Percentiles rank a stretch among this genome's conserved stretches.
Conservation (phyloP, 2,113 vertebrate genomes). For the Pseudopodoces humilis region DNA sequence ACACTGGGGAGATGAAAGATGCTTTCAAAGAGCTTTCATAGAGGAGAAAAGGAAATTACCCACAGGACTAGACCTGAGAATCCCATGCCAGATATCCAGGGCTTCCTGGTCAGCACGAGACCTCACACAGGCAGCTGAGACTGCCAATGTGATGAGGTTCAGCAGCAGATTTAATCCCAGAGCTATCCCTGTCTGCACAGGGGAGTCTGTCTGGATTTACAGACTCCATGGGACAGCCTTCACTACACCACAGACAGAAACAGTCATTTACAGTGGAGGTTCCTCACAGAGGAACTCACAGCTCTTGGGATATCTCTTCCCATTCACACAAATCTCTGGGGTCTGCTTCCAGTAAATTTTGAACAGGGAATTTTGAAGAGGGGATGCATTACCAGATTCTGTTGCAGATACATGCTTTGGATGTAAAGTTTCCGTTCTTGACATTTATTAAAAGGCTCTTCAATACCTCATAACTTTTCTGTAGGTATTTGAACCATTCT, state of each 20-base stretch:
- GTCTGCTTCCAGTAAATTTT: background rate
- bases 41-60: background rate
- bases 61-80: background rate
- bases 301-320: background rate
- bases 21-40: background rate
- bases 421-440: background rate
- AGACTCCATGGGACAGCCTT: background rate
- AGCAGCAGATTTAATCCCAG: background rate
- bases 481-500: background rate
- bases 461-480: background rate
- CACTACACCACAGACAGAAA: background rate
- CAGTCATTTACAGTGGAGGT: background rate
- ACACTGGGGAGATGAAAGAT: background rate
- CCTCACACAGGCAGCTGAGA: background rate
- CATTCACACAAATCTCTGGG: background rate
- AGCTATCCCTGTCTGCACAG: background rate
- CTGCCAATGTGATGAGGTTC: accelerated
- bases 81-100: background rate
- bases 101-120: background rate
- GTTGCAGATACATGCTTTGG: background rate
- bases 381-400: background rate
- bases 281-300: background rate
- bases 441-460: background rate
- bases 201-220: background rate
- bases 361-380: background rate